Base-by-base conservation (phyloP, 2,113 vertebrate species). In the Mionectes macconnelli region DNA sequence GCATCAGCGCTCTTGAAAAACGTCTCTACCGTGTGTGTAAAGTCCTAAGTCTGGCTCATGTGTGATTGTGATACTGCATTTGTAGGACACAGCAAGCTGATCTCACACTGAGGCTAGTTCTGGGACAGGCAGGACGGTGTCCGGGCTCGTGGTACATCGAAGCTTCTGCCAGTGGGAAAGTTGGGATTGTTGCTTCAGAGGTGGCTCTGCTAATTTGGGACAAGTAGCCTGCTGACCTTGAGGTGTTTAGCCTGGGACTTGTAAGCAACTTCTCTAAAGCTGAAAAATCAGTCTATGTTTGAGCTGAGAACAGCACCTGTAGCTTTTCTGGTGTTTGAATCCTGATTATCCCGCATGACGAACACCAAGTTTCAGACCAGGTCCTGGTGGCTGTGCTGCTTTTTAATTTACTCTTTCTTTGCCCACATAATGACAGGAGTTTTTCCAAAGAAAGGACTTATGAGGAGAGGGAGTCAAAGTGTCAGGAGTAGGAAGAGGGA, bases 141-240 rank as follows among this genome's bases (percentile, higher is more conserved):
- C 53, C 0, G 1, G 64, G 74, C n/a, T 31, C 9, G 1, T 2
- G 5, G 55, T 24, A 60, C 4, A 1, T 2, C 0, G 1, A 40
- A 84, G 28, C 59, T 69, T 53, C 73, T 91, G 62, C 78, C 78
- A 55, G 62, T 0, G 1, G 56, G 39, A 87, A 40, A 37, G 53
- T 18, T 80, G 72, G 0, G 2, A 18, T 55, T 39, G 19, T 35
- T 16, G 11, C n/a, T 92, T 76, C 28, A 27, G 57, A 77, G 28
- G 49, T 40, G 42, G 40, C 33, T 66, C 50, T 59, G 39, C 60
- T 87, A 22, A 44, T 72, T 92, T 81, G 52, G 42, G 18, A n/a
- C 4, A 4, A 42, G 45, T 22, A 33, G 27, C 37, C 63, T 1
- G 1, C 57, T 72, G 39, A n/a, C 25, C 23, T 11, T 39, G 45